Evolutionary conservation across 1,140 invertebrate genomes (phyloP).

Genomic region (Solenopsis fugax): DNA sequence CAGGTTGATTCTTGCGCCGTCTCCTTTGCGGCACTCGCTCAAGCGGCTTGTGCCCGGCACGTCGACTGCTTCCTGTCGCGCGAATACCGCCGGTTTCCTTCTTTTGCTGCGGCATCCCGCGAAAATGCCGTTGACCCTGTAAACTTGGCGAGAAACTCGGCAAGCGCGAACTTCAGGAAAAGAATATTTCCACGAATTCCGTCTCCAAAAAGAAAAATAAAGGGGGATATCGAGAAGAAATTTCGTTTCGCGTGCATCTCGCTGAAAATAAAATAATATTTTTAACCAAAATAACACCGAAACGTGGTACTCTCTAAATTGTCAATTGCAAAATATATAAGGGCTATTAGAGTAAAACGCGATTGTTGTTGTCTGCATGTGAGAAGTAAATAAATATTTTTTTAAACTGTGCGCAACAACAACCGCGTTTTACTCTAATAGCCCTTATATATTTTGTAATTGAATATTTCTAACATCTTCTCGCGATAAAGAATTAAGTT

Average conservation of each 20-base stretch:
- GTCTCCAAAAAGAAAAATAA: background rate
- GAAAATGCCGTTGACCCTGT: constrained; percentile 55
- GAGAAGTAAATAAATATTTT: too few species aligned
- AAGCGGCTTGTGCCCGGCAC: constrained; percentile 52
- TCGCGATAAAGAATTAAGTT: background rate
- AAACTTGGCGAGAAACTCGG: constrained; percentile 28
- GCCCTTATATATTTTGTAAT: too few species aligned
- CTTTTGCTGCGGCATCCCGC: background rate
- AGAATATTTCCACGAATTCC: constrained; percentile 18
- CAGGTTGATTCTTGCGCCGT: constrained; percentile 41
- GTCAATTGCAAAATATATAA: too few species aligned
- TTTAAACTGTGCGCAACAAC: too few species aligned
- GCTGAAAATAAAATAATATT: background rate
- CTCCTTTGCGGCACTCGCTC: constrained; percentile 56
- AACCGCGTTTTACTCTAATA: too few species aligned
- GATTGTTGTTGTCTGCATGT: too few species aligned
- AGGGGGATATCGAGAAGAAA: too few species aligned
- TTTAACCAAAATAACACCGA: too few species aligned
- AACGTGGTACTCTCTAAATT: too few species aligned
- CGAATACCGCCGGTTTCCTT: constrained; percentile 60
- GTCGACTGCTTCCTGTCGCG: constrained; percentile 71
- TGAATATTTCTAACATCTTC: background rate
- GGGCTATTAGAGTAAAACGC: too few species aligned
- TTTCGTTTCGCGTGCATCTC: background rate
- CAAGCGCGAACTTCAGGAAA: background rate